These are phyloP conservation scores for Volucella inflata DNA, from an alignment of 2,888 invertebrate genomes.

Conservation along the genomic window DNA sequence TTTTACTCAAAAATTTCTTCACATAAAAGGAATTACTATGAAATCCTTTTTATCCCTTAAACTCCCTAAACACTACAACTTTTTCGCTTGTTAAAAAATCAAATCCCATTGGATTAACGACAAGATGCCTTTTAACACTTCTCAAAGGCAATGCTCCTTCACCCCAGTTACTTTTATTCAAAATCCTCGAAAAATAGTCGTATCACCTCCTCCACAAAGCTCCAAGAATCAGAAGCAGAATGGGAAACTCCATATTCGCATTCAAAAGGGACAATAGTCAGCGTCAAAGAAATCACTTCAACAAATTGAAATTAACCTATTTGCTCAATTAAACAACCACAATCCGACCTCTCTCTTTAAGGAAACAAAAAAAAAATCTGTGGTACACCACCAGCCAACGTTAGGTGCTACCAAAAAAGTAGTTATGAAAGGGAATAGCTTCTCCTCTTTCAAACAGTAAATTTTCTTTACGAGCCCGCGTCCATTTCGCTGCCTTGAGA, in stretches of 20 bases:
- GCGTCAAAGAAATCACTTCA: slow-evolving; percentile 65
- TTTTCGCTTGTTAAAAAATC: slow-evolving; percentile 40
- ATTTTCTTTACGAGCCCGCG: slow-evolving; percentile 12
- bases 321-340: slow-evolving; percentile 74
- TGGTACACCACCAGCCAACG: slow-evolving; percentile 29
- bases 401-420: slow-evolving; percentile 15
- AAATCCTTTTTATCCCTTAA: neutral
- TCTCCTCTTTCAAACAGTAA: slow-evolving; percentile 28
- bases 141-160: slow-evolving; percentile 7
- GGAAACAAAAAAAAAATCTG: slow-evolving; percentile 42
- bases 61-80: neutral
- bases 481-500: neutral
- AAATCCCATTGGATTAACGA: slow-evolving; percentile 25
- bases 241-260: slow-evolving; percentile 19
- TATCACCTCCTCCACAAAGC: slow-evolving; percentile 3
- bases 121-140: slow-evolving; percentile 27
- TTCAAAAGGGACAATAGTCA: slow-evolving; percentile 60
- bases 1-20: no score
- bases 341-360: slow-evolving; percentile 24
- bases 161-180: slow-evolving; percentile 1
- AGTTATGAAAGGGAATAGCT: slow-evolving; percentile 60
- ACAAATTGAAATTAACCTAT: slow-evolving; percentile 75
- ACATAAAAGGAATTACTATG: no score
- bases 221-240: no score
- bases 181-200: slow-evolving; percentile 1